Conservation (phyloP, 2,888 invertebrate species). For the Metalampra italica region DNA sequence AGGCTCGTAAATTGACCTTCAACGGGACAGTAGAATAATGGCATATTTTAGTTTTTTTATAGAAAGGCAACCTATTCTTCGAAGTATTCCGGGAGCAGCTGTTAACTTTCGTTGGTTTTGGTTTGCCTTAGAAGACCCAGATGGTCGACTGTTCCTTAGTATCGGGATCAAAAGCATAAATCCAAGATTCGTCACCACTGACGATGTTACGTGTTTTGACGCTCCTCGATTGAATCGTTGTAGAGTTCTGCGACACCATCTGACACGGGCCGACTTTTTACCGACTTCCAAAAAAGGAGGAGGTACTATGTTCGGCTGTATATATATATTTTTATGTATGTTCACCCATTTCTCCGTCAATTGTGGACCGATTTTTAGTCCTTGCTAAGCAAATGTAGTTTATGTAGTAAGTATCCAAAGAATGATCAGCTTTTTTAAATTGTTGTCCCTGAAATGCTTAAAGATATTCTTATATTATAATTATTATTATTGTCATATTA, state of each 20-base stretch:
- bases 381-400: constrained; percentile 16
- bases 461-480: constrained; percentile 14
- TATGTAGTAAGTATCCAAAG: no score
- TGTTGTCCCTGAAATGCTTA: not conserved
- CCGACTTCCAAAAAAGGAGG: no score
- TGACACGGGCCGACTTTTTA: constrained; percentile 17
- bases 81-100: constrained; percentile 6
- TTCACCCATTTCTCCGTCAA: no score
- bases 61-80: constrained; percentile 14
- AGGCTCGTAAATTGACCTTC: no score
- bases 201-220: not conserved
- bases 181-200: not conserved
- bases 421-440: constrained; percentile 12
- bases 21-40: no score
- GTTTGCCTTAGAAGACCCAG: constrained; percentile 7
- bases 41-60: no score
- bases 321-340: no score
- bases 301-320: no score
- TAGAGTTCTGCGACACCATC: constrained; percentile 5
- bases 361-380: constrained; percentile 18
- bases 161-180: not conserved
- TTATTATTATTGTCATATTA: no score
- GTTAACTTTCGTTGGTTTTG: constrained; percentile 9
- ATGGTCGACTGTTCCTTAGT: constrained; percentile 6
- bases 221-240: not conserved